Evolutionary conservation across 2,113 vertebrate species (phyloP), one percentile per base, ranked within the genome.

Genomic region (Ariopsis seemanni): DNA sequence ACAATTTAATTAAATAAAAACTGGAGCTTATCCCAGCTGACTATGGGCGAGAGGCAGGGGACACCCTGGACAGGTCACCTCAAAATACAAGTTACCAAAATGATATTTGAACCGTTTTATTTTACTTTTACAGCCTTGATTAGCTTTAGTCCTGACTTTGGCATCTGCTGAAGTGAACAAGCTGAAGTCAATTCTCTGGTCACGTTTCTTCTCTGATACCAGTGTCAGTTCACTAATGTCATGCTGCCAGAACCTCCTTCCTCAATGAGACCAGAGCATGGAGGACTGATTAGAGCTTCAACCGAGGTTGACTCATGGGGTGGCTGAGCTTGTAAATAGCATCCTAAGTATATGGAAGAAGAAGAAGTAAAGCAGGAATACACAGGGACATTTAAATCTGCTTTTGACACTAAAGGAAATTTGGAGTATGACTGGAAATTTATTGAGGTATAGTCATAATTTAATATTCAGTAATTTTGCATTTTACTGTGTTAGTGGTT

Each of bases 201-300:
- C 74, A 75, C 18, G 22, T 67, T 71, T 78, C 52, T 82, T 25
- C 75, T 78, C 55, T 89, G 84, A 82, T 82, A 48, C 83, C 80
- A 88, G 27, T 34, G 42, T 78, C 50, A 85, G n/a, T 80, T 90
- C 82, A n/a, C 83, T 75, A 80, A 58, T 20, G 65, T 74, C 50
- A 75, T 57, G 63, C 84, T 81, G 81, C 52, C 71, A 83, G 34
- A 82, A 71, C 53, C 48, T 71, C 63, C 60, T 82, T 53, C 71
- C 85, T 90, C 82, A 89, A 78, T 83, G 53, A 79, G 85, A 89
- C 83, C 88, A 89, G 69, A 60, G 69, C 74, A 86, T 83, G 67
- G 57, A 86, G n/a, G 52, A 82, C 58, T 88, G 87, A 90, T 88
- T 85, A 85, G 25, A 79, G 85, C 34, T 82, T 65, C 55, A 87